These are phyloP conservation scores for Bombus fervidus DNA, from an alignment of 1,140 invertebrate genomes.

Conservation along the genomic window DNA sequence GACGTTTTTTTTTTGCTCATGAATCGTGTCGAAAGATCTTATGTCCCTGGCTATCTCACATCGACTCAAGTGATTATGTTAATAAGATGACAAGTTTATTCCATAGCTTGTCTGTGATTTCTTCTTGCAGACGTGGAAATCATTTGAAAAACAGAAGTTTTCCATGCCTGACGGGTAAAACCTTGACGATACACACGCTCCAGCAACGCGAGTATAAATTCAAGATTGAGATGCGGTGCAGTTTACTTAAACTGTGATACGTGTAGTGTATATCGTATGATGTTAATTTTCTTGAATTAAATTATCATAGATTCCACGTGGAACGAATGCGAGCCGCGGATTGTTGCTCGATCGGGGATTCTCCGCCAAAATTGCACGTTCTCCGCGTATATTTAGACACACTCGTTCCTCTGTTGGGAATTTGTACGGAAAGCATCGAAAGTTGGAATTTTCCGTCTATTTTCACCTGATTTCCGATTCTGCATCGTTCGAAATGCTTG, in stretches of 20 bases:
- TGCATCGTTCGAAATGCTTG: neutral
- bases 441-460: neutral
- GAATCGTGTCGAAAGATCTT: neutral
- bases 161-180: neutral
- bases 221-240: too few species aligned
- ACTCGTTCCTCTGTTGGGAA: neutral
- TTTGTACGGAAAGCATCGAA: neutral
- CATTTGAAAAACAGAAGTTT: neutral
- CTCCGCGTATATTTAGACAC: slow-evolving; percentile 14
- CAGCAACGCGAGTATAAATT: neutral
- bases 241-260: slow-evolving; percentile 21
- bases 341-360: too few species aligned
- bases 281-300: slow-evolving; percentile 37
- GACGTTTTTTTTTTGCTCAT: too few species aligned
- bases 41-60: neutral
- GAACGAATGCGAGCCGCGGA: neutral
- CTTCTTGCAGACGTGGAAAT: neutral
- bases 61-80: neutral
- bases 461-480: slow-evolving; percentile 6
- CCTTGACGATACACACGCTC: neutral
- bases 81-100: neutral
- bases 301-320: slow-evolving; percentile 19
- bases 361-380: slow-evolving; percentile 20
- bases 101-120: neutral
- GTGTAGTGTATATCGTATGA: neutral